Evolutionary conservation across 1,140 invertebrate species (phyloP).

Genomic region (Holotrichia oblita): DNA sequence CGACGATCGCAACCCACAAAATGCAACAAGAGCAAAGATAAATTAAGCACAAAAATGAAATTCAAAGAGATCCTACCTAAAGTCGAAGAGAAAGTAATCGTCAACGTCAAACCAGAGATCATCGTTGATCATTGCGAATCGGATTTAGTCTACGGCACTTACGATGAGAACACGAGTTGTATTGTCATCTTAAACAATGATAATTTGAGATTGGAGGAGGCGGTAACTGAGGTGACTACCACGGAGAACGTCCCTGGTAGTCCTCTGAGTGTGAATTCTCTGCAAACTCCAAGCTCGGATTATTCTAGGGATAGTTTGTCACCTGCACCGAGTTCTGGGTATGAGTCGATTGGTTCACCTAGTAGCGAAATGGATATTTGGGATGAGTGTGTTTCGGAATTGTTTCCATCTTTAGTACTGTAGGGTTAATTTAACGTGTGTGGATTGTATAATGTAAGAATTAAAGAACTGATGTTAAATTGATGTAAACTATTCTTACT

Average conservation of each 20-base stretch:
- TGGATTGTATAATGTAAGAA: too few species aligned
- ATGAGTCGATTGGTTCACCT: slow-evolving; percentile 59
- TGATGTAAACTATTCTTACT: neutral
- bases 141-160: slow-evolving; percentile 71
- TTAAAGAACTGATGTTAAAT: neutral
- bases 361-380: slow-evolving; percentile 52
- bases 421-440: neutral
- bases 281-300: slow-evolving; percentile 21
- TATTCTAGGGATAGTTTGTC: slow-evolving; percentile 20
- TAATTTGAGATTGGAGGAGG: slow-evolving; percentile 64
- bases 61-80: slow-evolving; percentile 57
- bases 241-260: slow-evolving; percentile 5
- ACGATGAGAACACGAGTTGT: slow-evolving; percentile 75
- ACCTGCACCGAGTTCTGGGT: slow-evolving; percentile 52
- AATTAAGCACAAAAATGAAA: slow-evolving; percentile 54
- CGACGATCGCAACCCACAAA: slow-evolving; percentile 43
- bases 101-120: slow-evolving; percentile 55
- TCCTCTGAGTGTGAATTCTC: neutral
- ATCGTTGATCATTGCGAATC: slow-evolving; percentile 49
- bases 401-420: slow-evolving; percentile 58
- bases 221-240: slow-evolving; percentile 57
- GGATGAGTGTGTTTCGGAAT: slow-evolving; percentile 57
- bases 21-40: slow-evolving; percentile 50
- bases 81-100: slow-evolving; percentile 47
- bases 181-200: slow-evolving; percentile 76